Base-by-base conservation (phyloP, 2,113 vertebrate genomes). In the Ciconia maguari region DNA sequence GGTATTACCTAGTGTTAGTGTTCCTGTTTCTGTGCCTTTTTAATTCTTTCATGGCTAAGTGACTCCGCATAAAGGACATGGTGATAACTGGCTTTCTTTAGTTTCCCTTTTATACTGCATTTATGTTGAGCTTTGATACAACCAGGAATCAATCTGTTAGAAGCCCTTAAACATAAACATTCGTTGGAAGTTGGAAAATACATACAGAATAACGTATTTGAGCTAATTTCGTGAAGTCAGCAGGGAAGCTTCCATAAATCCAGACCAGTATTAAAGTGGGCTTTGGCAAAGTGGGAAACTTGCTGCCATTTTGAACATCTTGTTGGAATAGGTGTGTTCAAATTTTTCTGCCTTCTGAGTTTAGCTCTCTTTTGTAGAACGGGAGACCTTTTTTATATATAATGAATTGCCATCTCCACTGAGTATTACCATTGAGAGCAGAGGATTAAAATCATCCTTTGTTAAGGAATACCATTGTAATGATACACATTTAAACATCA, bases 391-490 rank as follows among this genome's bases (percentile, higher is more conserved):
- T 82, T 44, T 69, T 91, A 41, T 81, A 30, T 14, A 5, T 11
- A 74, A 93, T 42, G 84, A 96, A 82, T 49, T 65, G 30, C 54
- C 58, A 11, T 65, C 95, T 94, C 93, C 68, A 22, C 48, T 30
- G 79, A 94, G 72, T 32, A 72, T 79, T 85, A 48, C 90, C 91
- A 11, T 30, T 20, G 94, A 97, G 96, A 96, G 94, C 91, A 86
- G 91, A 93, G 96, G 96, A 96, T 97, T 94, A 79, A 97, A 97
- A 92, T 86, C 55, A 70, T 93, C 91, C 96, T 98, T 98, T 98
- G 98, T 98, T 96, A 95, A 93, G 61, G 91, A 94, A 62, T 85
- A 66, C 88, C 95, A 79, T 87, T 46, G 81, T 95, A 96, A 96
- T 91, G 93, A 77, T 86, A 89, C 76, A 42, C 96, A 90, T 91